phyloP scores from a whole-genome alignment of 2,113 vertebrate genomes.

The Sciurus niger region DNA sequence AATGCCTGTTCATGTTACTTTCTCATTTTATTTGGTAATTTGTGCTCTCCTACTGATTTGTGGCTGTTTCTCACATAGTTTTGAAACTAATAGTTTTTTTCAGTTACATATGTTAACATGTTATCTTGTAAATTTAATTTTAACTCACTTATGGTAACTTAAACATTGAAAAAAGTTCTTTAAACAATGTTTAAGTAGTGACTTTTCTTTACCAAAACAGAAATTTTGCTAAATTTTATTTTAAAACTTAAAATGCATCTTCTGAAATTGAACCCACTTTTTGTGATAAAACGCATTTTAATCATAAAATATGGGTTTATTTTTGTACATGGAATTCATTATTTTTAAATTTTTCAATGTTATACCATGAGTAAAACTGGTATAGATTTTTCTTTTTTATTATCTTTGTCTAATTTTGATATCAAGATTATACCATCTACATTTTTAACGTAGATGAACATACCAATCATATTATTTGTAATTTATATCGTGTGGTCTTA shows the following conservation, averaged over 20 bases:
- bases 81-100: conserved; percentile 22
- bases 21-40: not conserved
- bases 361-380: not conserved
- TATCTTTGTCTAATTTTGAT: conserved; percentile 13
- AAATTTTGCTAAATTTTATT: too few species aligned
- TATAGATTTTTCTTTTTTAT: conserved; percentile 8
- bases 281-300: not conserved
- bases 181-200: too few species aligned
- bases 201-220: too few species aligned
- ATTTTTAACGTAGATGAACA: conserved; percentile 14
- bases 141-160: not conserved
- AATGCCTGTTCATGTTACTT: not conserved
- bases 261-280: not conserved
- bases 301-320: not conserved
- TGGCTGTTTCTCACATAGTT: not conserved
- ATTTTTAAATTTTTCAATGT: conserved; percentile 27
- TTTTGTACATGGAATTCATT: not conserved
- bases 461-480: conserved; percentile 18
- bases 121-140: not conserved
- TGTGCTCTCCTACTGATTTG: not conserved
- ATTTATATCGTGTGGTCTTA: not conserved
- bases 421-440: conserved; percentile 28
- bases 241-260: not conserved
- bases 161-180: too few species aligned
- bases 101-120: not conserved